These are phyloP conservation scores for Staurois parvus DNA, from an alignment of 2,797 vertebrate genomes.

Conservation along the genomic window DNA sequence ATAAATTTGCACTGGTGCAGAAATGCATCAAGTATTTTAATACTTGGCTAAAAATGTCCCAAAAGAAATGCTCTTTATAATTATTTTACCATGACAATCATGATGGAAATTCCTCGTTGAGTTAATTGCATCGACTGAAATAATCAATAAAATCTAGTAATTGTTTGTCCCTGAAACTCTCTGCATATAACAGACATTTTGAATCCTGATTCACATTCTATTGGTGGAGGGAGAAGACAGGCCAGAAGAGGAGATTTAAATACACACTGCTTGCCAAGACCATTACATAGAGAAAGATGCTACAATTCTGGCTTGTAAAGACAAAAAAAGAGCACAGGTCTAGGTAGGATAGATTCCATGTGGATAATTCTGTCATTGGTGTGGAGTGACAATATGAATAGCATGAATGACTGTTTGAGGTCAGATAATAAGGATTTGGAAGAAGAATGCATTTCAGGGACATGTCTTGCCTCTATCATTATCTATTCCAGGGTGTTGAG, in stretches of 20 bases:
- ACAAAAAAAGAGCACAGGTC: not conserved
- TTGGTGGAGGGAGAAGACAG: not conserved
- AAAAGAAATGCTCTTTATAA: conserved; percentile 45
- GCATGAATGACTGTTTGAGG: conserved; percentile 7
- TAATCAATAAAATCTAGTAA: conserved; percentile 59
- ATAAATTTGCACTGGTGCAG: conserved; percentile 50
- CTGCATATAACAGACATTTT: conserved; percentile 33
- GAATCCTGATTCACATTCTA: conserved; percentile 34
- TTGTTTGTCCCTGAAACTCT: conserved; percentile 46
- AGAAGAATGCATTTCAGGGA: not conserved
- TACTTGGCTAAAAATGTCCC: conserved; percentile 45
- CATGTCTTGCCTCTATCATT: conserved; percentile 36
- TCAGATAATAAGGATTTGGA: conserved; percentile 26
- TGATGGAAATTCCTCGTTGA: conserved; percentile 47
- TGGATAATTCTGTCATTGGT: conserved; percentile 29
- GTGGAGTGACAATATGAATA: conserved; percentile 37
- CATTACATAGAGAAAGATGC: not conserved
- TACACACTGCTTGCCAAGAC: not conserved
- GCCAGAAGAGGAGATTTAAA: conserved; percentile 12
- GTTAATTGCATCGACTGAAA: conserved; percentile 54
- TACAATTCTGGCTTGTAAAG: not conserved
- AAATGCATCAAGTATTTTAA: conserved; percentile 52
- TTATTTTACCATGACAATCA: conserved; percentile 51
- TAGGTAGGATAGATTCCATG: conserved; percentile 14
- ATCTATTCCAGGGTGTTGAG: conserved; percentile 26